Conservation (phyloP, 2,888 invertebrate species). For the Plebejus argus region DNA sequence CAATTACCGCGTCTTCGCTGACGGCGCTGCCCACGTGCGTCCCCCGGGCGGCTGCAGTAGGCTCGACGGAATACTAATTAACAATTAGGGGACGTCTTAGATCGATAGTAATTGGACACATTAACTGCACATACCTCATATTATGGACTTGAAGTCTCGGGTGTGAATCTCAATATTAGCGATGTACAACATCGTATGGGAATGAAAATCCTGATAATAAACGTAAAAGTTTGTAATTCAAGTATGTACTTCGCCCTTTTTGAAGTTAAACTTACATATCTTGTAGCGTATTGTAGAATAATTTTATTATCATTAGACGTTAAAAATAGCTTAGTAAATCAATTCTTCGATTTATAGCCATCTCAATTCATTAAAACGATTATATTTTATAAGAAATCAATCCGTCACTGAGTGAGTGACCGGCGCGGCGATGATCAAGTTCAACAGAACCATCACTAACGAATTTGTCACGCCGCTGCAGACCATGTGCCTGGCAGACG, state of each 20-base stretch:
- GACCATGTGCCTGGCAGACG: conserved; percentile 34
- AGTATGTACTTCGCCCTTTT: no score
- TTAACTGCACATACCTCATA: neutral
- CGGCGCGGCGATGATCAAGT: conserved; percentile 42
- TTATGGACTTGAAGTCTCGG: neutral
- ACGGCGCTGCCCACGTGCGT: conserved; percentile 31
- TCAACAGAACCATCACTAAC: conserved; percentile 50
- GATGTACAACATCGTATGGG: no score
- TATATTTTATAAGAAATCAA: conserved; percentile 4
- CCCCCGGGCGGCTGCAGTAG: conserved; percentile 8
- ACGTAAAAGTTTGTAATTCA: no score
- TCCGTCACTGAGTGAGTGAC: neutral
- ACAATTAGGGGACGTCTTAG: conserved; percentile 37
- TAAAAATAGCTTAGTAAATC: no score
- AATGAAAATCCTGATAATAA: no score
- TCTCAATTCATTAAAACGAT: neutral
- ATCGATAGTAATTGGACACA: conserved; percentile 31
- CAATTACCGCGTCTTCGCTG: conserved; percentile 36
- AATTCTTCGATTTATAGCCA: neutral
- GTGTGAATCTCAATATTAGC: no score
- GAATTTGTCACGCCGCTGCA: conserved; percentile 50
- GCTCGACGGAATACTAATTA: conserved; percentile 39
- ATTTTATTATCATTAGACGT: no score
- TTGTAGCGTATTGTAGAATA: no score
- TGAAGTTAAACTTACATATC: no score